A percentile compares a stretch with the other conserved stretches of the same genome.
phyloP scores from a whole-genome alignment of 2,797 vertebrate genomes.

The Squalus acanthias region DNA sequence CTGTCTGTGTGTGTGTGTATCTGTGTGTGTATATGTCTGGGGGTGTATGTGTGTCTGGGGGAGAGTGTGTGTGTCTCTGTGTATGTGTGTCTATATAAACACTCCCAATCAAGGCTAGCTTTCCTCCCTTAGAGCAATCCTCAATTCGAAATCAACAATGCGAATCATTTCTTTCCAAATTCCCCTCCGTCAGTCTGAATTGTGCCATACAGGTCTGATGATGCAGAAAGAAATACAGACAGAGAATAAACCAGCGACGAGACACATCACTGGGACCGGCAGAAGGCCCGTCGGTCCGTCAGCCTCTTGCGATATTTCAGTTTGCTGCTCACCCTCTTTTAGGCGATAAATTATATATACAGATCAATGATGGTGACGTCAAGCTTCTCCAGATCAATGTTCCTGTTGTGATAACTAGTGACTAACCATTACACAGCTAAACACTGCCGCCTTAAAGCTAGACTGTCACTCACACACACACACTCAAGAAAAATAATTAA shows the following conservation, averaged over 20 bases:
- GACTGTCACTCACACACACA: not conserved
- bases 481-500: not conserved
- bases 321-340: not conserved
- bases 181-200: not conserved
- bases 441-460: slow-evolving; percentile 36
- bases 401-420: slow-evolving; percentile 43
- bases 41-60: not conserved
- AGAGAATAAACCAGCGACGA: not conserved
- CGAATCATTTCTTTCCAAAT: not conserved
- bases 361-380: slow-evolving; percentile 46
- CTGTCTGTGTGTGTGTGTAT: not conserved
- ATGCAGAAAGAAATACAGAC: not conserved
- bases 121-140: not conserved
- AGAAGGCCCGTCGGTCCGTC: not conserved
- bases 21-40: not conserved
- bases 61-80: not conserved
- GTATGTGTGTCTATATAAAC: not conserved
- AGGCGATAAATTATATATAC: slow-evolving; percentile 26
- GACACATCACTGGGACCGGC: too few species aligned
- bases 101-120: not conserved
- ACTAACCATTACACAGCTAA: slow-evolving; percentile 43
- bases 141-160: not conserved
- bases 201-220: not conserved
- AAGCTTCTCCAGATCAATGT: slow-evolving; percentile 42
- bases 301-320: not conserved